Evolutionary conservation across 2,113 vertebrate species (phyloP).

Genomic region (Chlorodrepanis virens): DNA sequence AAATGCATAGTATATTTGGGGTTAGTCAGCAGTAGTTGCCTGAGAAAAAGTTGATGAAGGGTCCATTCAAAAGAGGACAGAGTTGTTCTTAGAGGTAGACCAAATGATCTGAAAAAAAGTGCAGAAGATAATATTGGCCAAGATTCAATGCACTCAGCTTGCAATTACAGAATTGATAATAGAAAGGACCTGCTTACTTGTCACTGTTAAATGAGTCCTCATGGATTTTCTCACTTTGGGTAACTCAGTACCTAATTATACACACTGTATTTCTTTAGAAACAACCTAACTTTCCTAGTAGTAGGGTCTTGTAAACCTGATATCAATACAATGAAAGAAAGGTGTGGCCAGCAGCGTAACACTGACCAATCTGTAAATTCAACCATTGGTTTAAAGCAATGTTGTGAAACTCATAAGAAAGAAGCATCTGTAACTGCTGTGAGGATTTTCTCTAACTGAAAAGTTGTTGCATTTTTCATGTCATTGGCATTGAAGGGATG

Average conservation of each 20-base stretch:
- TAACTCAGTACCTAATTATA: not conserved
- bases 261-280: constrained; percentile 28
- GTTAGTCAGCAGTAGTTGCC: not conserved
- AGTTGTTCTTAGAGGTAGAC: not conserved
- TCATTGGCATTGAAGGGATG: not conserved
- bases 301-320: constrained; percentile 49
- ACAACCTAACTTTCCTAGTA: constrained; percentile 11
- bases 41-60: not conserved
- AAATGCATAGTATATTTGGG: not conserved
- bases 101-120: not conserved
- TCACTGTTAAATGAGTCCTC: not conserved
- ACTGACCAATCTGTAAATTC: constrained; percentile 60
- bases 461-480: not conserved
- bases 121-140: not conserved
- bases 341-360: constrained; percentile 66
- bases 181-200: not conserved
- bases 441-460: not conserved
- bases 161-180: not conserved
- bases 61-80: not conserved
- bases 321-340: constrained; percentile 68
- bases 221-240: not conserved
- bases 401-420: not conserved
- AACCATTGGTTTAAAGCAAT: constrained; percentile 50
- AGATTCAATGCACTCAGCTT: not conserved
- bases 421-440: not conserved